These are phyloP conservation scores for Chloebia gouldiae DNA, from an alignment of 2,113 vertebrate genomes.

Conservation along the genomic window DNA sequence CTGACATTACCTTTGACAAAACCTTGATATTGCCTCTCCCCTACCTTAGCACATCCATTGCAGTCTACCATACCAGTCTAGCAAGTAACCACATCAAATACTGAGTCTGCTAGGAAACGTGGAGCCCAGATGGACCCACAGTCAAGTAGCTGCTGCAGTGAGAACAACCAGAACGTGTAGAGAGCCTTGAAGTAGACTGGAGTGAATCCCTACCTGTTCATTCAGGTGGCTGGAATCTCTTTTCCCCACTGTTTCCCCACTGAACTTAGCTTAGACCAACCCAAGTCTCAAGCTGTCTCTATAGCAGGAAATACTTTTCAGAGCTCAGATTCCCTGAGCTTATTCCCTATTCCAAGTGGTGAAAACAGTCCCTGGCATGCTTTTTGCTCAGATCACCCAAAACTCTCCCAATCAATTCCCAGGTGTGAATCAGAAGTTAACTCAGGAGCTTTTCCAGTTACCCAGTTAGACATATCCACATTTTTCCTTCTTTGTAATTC, in stretches of 20 bases:
- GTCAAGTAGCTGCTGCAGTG: neutral
- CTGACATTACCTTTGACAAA: neutral
- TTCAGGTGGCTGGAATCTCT: neutral
- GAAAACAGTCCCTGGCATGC: neutral
- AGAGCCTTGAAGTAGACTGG: neutral
- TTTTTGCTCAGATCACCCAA: neutral
- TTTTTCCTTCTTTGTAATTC: neutral
- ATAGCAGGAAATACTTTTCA: neutral
- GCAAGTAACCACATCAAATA: neutral
- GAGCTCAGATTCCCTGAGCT: neutral
- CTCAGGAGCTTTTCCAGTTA: neutral
- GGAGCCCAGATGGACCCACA: neutral
- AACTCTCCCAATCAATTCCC: neutral
- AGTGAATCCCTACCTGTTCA: neutral
- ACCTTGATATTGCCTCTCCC: neutral
- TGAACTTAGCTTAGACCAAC: neutral
- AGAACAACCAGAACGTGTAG: neutral
- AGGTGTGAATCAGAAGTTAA: neutral
- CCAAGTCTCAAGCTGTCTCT: neutral
- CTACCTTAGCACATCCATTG: neutral
- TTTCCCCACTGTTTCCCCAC: neutral
- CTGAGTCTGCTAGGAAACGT: neutral
- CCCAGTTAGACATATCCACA: neutral
- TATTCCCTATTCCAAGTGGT: neutral
- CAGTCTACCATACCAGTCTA: neutral